A percentile compares a stretch with the other conserved stretches of the same genome.
Evolutionary conservation across 2,113 vertebrate genomes (phyloP).

Genomic region (Zapornia atra): DNA sequence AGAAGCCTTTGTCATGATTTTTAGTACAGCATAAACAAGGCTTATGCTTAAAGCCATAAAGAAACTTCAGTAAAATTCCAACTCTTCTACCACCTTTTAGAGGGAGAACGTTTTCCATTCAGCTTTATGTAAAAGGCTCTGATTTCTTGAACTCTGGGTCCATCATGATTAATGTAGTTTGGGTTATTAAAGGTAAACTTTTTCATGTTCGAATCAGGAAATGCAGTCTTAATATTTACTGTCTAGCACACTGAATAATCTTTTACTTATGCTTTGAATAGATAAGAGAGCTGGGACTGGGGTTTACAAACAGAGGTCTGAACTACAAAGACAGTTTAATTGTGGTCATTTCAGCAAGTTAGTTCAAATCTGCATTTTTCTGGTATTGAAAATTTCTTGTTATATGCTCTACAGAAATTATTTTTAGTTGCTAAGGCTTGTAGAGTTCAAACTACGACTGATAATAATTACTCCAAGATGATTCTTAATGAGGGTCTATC

Average conservation of each 20-base stretch:
- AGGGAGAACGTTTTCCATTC: not conserved
- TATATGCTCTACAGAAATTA: not conserved
- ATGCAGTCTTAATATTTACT: conserved; percentile 48
- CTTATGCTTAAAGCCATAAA: not conserved
- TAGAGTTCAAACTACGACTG: not conserved
- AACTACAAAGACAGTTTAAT: not conserved
- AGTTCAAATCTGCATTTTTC: conserved; percentile 1
- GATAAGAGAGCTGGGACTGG: not conserved
- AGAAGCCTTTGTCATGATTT: not conserved
- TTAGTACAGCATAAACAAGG: not conserved
- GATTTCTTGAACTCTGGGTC: not conserved
- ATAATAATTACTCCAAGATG: not conserved
- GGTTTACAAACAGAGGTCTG: conserved; percentile 42
- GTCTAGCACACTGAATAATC: conserved; percentile 26
- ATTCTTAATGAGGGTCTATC: not conserved
- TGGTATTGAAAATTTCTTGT: not conserved
- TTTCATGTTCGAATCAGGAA: conserved; percentile 8
- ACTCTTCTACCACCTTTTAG: not conserved
- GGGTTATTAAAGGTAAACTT: conserved; percentile 24
- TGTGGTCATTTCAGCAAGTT: not conserved
- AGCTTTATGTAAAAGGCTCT: not conserved
- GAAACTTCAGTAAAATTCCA: not conserved
- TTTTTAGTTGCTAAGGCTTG: not conserved
- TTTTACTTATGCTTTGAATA: conserved; percentile 10
- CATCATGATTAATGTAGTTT: not conserved